Percentiles rank a stretch among this genome's conserved stretches.
Evolutionary conservation across 2,113 vertebrate genomes (phyloP).

Genomic region (Vanacampus margaritifer): DNA sequence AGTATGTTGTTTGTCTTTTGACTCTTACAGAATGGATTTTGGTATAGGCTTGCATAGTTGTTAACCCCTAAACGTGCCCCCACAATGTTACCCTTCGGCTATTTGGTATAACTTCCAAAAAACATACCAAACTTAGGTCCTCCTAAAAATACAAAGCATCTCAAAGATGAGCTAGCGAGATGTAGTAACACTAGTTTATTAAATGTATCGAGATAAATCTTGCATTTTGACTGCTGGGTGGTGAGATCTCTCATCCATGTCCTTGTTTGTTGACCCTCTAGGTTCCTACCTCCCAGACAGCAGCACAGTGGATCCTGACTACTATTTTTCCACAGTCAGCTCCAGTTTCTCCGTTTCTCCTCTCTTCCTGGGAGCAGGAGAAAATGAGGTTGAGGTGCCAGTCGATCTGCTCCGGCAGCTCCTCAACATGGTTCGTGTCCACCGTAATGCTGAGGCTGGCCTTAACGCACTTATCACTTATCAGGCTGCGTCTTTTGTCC

Average conservation of each 20-base stretch:
- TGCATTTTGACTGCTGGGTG: not conserved
- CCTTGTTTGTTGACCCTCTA: slow-evolving; percentile 31
- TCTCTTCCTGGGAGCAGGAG: slow-evolving; percentile 80
- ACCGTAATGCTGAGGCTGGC: not conserved
- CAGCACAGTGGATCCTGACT: slow-evolving; percentile 81
- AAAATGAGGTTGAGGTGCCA: slow-evolving; percentile 83
- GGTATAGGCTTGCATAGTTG: too few relatives aligned
- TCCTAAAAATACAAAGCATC: too few relatives aligned
- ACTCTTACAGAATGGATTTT: too few relatives aligned
- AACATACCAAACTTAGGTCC: too few relatives aligned
- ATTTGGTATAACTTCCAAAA: too few relatives aligned
- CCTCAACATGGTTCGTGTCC: slow-evolving; percentile 76
- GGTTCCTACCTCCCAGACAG: slow-evolving; percentile 86
- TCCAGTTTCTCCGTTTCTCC: slow-evolving; percentile 94
- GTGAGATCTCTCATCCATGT: too few relatives aligned
- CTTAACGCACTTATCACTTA: not conserved
- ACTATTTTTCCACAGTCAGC: slow-evolving; percentile 89
- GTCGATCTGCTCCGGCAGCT: slow-evolving; percentile 84
- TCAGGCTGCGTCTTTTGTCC: not conserved
- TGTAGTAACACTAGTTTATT: not conserved
- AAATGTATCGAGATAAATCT: not conserved
- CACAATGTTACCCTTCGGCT: too few relatives aligned
- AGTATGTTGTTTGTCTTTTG: too few relatives aligned
- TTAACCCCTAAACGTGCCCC: too few relatives aligned
- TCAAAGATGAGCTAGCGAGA: too few relatives aligned